phyloP scores from a whole-genome alignment of 2,797 vertebrate genomes.

The Limosa lapponica region DNA sequence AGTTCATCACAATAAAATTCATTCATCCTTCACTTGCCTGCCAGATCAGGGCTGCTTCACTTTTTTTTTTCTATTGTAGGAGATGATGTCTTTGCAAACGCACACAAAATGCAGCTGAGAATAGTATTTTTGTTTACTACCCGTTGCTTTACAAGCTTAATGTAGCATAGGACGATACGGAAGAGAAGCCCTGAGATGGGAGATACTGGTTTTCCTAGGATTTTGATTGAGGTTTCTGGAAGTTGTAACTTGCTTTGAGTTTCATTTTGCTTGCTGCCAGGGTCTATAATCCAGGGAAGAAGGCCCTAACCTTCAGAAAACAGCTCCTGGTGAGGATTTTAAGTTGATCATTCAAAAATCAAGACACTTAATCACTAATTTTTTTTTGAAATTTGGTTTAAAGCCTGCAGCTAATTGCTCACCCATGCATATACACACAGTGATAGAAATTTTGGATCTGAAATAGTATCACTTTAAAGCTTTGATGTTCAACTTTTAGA shows the following conservation, averaged over 20 bases:
- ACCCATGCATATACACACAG: not conserved
- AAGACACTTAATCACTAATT: not conserved
- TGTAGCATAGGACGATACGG: not conserved
- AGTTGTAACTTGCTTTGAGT: not conserved
- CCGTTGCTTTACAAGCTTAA: not conserved
- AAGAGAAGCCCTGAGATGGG: not conserved
- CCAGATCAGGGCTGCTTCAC: not conserved
- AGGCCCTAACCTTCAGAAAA: not conserved
- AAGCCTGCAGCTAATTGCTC: not conserved
- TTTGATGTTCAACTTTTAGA: not conserved
- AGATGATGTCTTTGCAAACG: not conserved
- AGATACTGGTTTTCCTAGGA: not conserved
- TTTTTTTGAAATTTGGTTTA: not conserved
- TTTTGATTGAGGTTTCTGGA: not conserved
- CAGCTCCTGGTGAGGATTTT: not conserved
- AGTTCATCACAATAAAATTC: not conserved
- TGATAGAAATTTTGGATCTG: not conserved
- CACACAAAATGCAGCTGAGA: not conserved
- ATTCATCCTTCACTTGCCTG: not conserved
- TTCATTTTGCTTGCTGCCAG: not conserved
- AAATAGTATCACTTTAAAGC: not conserved
- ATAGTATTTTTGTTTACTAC: not conserved
- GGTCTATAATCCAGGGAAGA: not conserved
- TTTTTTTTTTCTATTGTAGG: not conserved
- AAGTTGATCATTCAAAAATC: not conserved